Evolutionary conservation across 2,113 vertebrate genomes (phyloP).

Genomic region (Micronycteris hirsuta): DNA sequence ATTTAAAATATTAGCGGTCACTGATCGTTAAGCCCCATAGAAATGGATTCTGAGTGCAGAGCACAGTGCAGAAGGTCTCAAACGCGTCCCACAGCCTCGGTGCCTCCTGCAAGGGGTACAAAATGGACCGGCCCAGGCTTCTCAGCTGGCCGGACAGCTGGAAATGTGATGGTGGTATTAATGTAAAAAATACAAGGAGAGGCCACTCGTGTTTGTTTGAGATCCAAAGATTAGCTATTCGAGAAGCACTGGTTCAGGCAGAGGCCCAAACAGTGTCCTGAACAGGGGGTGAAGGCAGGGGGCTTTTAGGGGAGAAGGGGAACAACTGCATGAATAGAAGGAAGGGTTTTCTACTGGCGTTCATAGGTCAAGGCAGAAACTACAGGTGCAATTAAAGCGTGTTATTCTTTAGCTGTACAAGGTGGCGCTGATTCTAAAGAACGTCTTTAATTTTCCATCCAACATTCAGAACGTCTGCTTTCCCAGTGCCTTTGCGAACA

Average conservation of each 20-base stretch:
- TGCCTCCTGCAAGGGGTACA: background rate
- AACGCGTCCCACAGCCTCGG: background rate
- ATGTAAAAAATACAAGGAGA: background rate
- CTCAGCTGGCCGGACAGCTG: background rate
- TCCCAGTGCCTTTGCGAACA: background rate
- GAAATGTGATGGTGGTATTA: accelerated
- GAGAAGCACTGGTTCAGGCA: background rate
- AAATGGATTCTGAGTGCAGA: background rate
- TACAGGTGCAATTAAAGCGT: background rate
- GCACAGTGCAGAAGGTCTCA: background rate
- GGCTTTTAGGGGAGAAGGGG: background rate
- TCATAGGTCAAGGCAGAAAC: background rate
- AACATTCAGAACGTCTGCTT: accelerated
- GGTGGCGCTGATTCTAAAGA: background rate
- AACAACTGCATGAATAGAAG: accelerated
- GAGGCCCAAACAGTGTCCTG: background rate
- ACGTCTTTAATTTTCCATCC: accelerated
- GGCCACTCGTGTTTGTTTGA: background rate
- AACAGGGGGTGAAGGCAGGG: background rate
- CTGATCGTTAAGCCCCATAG: background rate
- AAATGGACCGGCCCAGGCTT: background rate
- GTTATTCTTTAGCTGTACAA: background rate
- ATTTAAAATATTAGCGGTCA: background rate
- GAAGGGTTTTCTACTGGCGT: background rate
- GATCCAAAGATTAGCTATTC: background rate